These are phyloP conservation scores for Drosophila macrothrix DNA, from an alignment of 2,888 invertebrate species.

Conservation along the genomic window DNA sequence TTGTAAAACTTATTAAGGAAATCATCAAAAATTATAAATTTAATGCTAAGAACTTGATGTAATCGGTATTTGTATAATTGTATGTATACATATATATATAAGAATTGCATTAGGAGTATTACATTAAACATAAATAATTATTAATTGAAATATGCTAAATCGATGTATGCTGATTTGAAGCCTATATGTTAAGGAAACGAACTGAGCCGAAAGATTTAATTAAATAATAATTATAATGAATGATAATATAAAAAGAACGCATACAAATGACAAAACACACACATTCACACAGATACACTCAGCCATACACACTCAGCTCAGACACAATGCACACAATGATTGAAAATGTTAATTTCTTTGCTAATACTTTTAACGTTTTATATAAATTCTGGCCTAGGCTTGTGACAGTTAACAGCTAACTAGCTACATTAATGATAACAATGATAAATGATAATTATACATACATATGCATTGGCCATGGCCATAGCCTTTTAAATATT, in stretches of 20 bases:
- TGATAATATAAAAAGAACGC: conserved; percentile 13
- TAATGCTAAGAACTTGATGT: conserved; percentile 37
- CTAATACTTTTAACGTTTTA: conserved; percentile 69
- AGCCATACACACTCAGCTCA: too few relatives aligned
- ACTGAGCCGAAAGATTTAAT: conserved; percentile 36
- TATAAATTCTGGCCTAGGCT: conserved; percentile 66
- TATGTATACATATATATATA: conserved; percentile 49
- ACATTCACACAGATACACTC: conserved; percentile 4
- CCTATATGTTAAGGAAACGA: conserved; percentile 48
- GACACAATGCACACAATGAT: conserved; percentile 1
- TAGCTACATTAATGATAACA: conserved; percentile 39
- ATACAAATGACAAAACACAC: conserved; percentile 18
- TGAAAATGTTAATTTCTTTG: conserved; percentile 44
- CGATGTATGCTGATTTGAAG: conserved; percentile 28
- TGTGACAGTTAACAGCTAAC: conserved; percentile 56
- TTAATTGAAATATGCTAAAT: conserved; percentile 38
- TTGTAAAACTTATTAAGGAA: conserved; percentile 73
- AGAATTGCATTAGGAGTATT: conserved; percentile 49
- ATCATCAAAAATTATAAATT: conserved; percentile 66
- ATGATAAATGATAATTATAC: conserved; percentile 51
- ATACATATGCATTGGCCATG: conserved; percentile 44
- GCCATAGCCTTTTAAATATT: conserved; percentile 33
- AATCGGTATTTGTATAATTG: conserved; percentile 12
- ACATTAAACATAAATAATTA: conserved; percentile 60
- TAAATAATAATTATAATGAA: conserved; percentile 23